Evolutionary conservation across 2,113 vertebrate genomes (phyloP).

Genomic region (Capra hircus): DNA sequence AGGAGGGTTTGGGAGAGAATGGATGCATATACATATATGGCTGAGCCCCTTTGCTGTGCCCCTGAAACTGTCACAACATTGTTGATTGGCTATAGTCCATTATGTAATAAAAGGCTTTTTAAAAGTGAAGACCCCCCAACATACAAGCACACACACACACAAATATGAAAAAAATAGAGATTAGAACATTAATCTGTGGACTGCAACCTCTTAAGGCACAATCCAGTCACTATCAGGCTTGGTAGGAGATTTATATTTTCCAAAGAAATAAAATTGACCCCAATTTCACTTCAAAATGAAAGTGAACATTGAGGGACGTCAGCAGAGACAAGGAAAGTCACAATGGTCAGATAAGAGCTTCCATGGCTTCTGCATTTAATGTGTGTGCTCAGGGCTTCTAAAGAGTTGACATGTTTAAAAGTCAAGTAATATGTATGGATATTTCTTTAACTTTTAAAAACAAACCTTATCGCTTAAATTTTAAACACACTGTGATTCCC

Average conservation of each 20-base stretch:
- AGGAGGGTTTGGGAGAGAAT: background rate
- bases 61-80: background rate
- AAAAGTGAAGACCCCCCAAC: background rate
- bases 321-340: background rate
- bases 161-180: background rate
- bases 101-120: background rate
- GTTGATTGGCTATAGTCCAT: background rate
- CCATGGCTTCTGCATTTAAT: background rate
- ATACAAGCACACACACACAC: background rate
- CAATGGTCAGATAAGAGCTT: background rate
- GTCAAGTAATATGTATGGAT: background rate
- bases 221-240: background rate
- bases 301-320: background rate
- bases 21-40: background rate
- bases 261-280: background rate
- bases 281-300: background rate
- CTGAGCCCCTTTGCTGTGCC: background rate
- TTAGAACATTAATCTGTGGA: background rate
- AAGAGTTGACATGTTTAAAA: background rate
- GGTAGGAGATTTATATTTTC: background rate
- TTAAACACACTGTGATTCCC: background rate
- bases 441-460: background rate
- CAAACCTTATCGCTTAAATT: background rate
- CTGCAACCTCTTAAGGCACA: background rate
- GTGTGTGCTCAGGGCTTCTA: background rate